A percentile compares a stretch with the other conserved stretches of the same genome.
Conservation (phyloP, 2,113 vertebrate species). For the Scalopus aquaticus region DNA sequence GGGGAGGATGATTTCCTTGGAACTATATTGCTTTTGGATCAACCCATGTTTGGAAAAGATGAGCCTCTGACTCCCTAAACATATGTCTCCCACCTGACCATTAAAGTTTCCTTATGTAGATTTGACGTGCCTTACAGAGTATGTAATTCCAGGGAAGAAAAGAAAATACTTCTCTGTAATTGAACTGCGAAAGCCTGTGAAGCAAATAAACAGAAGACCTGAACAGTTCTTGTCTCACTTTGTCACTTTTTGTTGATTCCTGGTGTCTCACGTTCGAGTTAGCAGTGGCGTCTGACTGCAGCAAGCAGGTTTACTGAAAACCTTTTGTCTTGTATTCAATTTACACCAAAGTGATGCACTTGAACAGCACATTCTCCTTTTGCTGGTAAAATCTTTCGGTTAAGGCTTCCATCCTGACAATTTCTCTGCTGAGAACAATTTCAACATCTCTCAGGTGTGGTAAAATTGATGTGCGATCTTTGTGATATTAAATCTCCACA, state of each 20-base stretch:
- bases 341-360: not conserved
- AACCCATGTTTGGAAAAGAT: not conserved
- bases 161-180: not conserved
- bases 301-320: not conserved
- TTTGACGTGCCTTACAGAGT: not conserved
- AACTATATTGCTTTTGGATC: not conserved
- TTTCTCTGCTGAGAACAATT: not conserved
- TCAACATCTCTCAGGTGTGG: not conserved
- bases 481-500: not conserved
- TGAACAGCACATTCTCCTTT: not conserved
- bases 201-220: not conserved
- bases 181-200: not conserved
- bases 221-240: not conserved
- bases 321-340: not conserved
- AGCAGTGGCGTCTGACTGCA: not conserved
- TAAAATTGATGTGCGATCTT: not conserved
- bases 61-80: not conserved
- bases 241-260: not conserved
- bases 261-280: conserved; percentile 23
- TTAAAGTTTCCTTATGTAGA: not conserved
- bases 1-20: not conserved
- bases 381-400: not conserved
- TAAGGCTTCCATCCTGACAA: not conserved
- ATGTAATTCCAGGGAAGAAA: not conserved
- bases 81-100: conserved; percentile 35